Conservation (phyloP, 1,140 invertebrate genomes). For the Leptoteleia sp. region DNA sequence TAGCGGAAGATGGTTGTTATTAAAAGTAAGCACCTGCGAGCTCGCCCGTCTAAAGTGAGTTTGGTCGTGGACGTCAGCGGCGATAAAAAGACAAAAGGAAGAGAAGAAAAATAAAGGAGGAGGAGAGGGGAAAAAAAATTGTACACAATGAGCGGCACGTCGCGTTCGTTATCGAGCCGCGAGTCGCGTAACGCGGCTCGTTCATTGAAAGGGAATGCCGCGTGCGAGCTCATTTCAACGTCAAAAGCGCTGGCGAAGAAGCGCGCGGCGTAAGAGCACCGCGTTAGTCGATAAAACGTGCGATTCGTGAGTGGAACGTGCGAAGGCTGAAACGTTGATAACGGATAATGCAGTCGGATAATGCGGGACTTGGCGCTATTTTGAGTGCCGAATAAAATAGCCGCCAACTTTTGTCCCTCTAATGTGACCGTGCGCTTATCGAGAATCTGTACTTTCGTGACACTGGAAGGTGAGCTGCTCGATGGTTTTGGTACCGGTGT, state of each 20-base stretch:
- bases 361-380: conserved; percentile 1
- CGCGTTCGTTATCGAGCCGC: conserved; percentile 40
- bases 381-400: conserved; percentile 13
- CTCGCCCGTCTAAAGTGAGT: conserved; percentile 6
- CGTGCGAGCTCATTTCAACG: conserved; percentile 42
- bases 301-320: conserved; percentile 46
- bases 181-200: conserved; percentile 27
- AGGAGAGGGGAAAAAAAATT: conserved; percentile 13
- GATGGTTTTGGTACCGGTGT: too few species aligned
- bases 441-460: too few species aligned
- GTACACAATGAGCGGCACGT: conserved; percentile 43
- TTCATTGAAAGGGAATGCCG: conserved; percentile 56
- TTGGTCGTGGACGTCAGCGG: conserved; percentile 11
- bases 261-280: conserved; percentile 42
- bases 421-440: too few species aligned
- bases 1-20: conserved; percentile 13
- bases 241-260: conserved; percentile 48
- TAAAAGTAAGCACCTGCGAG: conserved; percentile 47
- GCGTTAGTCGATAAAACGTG: conserved; percentile 52
- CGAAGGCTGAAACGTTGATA: conserved; percentile 30
- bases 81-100: conserved; percentile 46
- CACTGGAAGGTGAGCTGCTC: too few species aligned
- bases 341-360: too few species aligned
- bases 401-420: background rate
- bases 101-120: too few species aligned